These are phyloP conservation scores for Himantopus leucocephalus DNA, from an alignment of 2,113 vertebrate species.

Conservation along the genomic window DNA sequence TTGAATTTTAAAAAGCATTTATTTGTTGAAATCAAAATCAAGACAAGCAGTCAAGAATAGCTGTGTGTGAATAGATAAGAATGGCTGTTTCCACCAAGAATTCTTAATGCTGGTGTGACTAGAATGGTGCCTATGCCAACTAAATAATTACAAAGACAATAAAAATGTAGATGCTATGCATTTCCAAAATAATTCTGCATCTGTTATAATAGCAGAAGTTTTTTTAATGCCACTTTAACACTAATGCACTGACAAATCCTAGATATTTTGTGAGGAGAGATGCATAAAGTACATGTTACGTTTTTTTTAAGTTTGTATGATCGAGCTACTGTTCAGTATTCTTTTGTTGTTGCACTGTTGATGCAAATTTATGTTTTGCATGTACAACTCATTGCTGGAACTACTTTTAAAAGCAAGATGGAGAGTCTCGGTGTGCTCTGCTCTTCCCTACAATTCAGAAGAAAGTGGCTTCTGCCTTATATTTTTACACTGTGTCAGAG, in stretches of 20 bases:
- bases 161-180: conserved; percentile 82
- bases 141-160: conserved; percentile 65
- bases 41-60: conserved; percentile 69
- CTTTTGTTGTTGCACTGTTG: conserved; percentile 63
- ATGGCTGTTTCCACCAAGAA: conserved; percentile 74
- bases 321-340: conserved; percentile 70
- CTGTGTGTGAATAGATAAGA: conserved; percentile 58
- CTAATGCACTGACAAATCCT: conserved; percentile 84
- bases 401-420: conserved; percentile 50
- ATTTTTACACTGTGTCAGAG: conserved; percentile 58
- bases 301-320: conserved; percentile 67
- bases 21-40: conserved; percentile 71
- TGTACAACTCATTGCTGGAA: conserved; percentile 68
- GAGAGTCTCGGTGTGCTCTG: conserved; percentile 26
- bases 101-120: conserved; percentile 75
- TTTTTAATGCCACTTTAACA: conserved; percentile 84
- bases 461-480: conserved; percentile 69
- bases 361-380: conserved; percentile 61
- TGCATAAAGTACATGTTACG: conserved; percentile 57
- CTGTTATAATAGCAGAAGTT: conserved; percentile 79
- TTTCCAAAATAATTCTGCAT: conserved; percentile 80
- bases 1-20: conserved; percentile 78
- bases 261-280: conserved; percentile 77
- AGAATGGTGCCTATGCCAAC: conserved; percentile 80
- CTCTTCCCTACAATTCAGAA: conserved; percentile 70